phyloP scores from a whole-genome alignment of 2,888 invertebrate genomes.

The Epinotia brunnichana region DNA sequence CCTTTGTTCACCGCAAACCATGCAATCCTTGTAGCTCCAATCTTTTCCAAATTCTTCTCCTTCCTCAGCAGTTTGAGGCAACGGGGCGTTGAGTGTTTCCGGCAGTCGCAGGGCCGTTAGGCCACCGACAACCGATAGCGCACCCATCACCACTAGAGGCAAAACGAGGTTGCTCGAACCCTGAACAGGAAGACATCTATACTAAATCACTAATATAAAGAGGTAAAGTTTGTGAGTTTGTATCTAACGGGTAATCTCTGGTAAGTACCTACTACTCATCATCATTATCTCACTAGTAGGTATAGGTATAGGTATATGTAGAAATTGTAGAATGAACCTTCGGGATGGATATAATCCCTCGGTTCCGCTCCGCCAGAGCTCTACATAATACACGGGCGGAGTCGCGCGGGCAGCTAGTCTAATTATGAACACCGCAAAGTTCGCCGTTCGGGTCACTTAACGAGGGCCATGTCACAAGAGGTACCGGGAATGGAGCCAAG shows the following conservation, averaged over 20 bases:
- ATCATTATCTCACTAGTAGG: too few species aligned
- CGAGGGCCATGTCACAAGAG: too few species aligned
- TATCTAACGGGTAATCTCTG: too few species aligned
- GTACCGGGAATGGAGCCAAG: too few species aligned
- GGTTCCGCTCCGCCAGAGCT: too few species aligned
- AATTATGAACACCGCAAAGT: background rate
- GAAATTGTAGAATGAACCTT: too few species aligned
- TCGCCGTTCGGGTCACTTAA: too few species aligned
- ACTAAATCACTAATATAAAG: background rate
- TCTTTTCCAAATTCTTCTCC: slow-evolving; percentile 94
- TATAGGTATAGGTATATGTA: too few species aligned
- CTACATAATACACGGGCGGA: too few species aligned
- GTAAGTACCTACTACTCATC: too few species aligned
- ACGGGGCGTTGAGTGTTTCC: slow-evolving; percentile 91
- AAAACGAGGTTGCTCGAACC: slow-evolving; percentile 92
- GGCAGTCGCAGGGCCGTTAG: slow-evolving; percentile 91
- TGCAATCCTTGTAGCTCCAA: slow-evolving; percentile 90
- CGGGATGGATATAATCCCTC: too few species aligned
- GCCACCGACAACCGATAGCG: slow-evolving; percentile 91
- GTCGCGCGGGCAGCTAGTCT: background rate
- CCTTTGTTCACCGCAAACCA: slow-evolving; percentile 88
- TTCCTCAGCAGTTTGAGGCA: slow-evolving; percentile 94
- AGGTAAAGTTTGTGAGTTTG: too few species aligned
- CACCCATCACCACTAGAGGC: slow-evolving; percentile 93
- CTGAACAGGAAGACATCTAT: slow-evolving; percentile 71